A percentile compares a stretch with the other conserved stretches of the same genome.
These are phyloP conservation scores for Troides helena DNA, from an alignment of 2,888 invertebrate species.

Conservation along the genomic window DNA sequence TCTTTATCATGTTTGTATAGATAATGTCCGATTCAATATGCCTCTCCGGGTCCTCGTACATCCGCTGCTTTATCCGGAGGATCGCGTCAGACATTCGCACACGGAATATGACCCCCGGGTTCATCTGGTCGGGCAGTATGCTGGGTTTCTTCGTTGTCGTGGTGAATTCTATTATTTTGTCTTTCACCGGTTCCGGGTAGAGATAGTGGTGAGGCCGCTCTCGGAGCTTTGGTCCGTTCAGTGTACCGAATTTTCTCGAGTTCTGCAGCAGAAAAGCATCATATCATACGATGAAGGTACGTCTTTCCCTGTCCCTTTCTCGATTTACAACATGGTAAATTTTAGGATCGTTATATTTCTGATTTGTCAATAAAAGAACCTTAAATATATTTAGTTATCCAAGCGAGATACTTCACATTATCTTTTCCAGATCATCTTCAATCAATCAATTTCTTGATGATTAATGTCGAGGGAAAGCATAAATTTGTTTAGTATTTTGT, in stretches of 20 bases:
- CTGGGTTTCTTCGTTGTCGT: constrained; percentile 62
- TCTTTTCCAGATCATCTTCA: too few species aligned
- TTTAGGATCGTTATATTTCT: too few species aligned
- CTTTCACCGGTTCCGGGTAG: constrained; percentile 71
- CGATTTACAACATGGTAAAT: too few species aligned
- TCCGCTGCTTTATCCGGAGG: constrained; percentile 66
- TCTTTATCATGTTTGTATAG: constrained; percentile 71
- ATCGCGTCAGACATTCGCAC: constrained; percentile 75
- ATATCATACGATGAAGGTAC: not conserved
- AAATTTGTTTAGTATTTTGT: too few species aligned
- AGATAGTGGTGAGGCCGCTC: constrained; percentile 70
- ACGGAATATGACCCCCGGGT: constrained; percentile 70
- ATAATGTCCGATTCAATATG: constrained; percentile 74
- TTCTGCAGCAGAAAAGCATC: constrained; percentile 56
- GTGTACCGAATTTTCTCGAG: constrained; percentile 52
- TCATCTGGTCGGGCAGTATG: constrained; percentile 71
- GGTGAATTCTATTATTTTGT: constrained; percentile 61
- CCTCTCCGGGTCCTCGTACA: constrained; percentile 72
- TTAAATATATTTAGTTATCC: too few species aligned
- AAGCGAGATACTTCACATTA: too few species aligned
- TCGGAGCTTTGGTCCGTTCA: constrained; percentile 62
- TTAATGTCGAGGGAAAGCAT: too few species aligned
- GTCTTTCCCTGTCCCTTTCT: too few species aligned
- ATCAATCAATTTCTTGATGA: too few species aligned
- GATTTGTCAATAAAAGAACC: too few species aligned